Evolutionary conservation across 2,888 invertebrate genomes (phyloP).

Genomic region (Andricus curvator): DNA sequence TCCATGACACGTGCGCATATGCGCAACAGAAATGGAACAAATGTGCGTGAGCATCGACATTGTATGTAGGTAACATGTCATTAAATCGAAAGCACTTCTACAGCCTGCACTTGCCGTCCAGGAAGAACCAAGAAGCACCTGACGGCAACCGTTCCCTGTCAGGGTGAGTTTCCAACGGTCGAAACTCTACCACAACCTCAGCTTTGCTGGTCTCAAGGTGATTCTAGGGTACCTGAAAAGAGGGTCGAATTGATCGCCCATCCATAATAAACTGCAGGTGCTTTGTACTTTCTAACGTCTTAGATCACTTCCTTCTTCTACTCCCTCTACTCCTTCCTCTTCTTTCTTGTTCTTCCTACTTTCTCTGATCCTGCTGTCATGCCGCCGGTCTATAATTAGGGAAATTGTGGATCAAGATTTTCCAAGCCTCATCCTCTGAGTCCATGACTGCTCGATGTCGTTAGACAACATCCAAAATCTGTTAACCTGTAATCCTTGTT

Average conservation of each 20-base stretch:
- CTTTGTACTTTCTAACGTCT: constrained; percentile 54
- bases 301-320: constrained; percentile 55
- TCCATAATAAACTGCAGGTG: constrained; percentile 70
- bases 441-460: not conserved
- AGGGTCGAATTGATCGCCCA: constrained; percentile 65
- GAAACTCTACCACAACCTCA: constrained; percentile 54
- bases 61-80: constrained; percentile 66
- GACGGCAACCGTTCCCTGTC: constrained; percentile 62
- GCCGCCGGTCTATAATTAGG: not conserved
- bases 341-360: constrained; percentile 38
- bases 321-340: constrained; percentile 42
- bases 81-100: constrained; percentile 75
- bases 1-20: constrained; percentile 42
- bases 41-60: not conserved
- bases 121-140: constrained; percentile 76
- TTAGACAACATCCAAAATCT: not conserved
- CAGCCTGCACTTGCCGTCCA: constrained; percentile 75
- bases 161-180: constrained; percentile 67
- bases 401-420: not conserved
- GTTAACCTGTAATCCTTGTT: not conserved
- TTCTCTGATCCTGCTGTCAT: not conserved
- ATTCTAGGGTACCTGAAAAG: constrained; percentile 56
- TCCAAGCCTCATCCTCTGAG: not conserved
- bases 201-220: constrained; percentile 42
- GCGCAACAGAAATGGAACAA: constrained; percentile 20